A percentile compares a stretch with the other conserved stretches of the same genome.
phyloP scores from a whole-genome alignment of 2,113 vertebrate species.

The Chitala chitala region DNA sequence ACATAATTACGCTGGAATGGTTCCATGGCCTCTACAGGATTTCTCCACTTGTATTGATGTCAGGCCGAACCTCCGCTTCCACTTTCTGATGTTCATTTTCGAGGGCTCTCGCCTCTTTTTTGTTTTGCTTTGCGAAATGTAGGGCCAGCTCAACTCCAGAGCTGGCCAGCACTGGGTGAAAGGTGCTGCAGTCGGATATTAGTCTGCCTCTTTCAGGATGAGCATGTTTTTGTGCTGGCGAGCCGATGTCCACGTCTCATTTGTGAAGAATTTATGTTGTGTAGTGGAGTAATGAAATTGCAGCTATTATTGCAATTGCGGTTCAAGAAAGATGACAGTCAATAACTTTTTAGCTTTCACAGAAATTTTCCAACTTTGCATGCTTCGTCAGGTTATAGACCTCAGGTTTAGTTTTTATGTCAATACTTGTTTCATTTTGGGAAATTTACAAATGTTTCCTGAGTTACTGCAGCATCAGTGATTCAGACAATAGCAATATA shows the following conservation, averaged over 20 bases:
- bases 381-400: not conserved
- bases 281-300: not conserved
- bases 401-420: not conserved
- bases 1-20: not conserved
- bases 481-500: too few relatives aligned
- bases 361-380: not conserved
- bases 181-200: not conserved
- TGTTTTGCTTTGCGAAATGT: too few relatives aligned
- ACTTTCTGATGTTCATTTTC: not conserved
- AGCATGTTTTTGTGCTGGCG: not conserved
- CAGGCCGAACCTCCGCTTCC: not conserved
- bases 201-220: not conserved
- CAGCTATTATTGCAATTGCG: not conserved
- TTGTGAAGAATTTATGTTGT: too few relatives aligned
- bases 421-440: too few relatives aligned
- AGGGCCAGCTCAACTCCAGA: not conserved
- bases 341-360: not conserved
- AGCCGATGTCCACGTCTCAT: too few relatives aligned
- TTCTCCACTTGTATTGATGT: not conserved
- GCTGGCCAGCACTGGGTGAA: not conserved
- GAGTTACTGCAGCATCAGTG: too few relatives aligned
- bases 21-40: not conserved
- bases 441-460: too few relatives aligned
- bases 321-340: not conserved
- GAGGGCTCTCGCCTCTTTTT: not conserved